Evolutionary conservation across 2,888 invertebrate genomes (phyloP), one percentile per base, ranked within the genome.

Genomic region (Drosophila anceps): DNA sequence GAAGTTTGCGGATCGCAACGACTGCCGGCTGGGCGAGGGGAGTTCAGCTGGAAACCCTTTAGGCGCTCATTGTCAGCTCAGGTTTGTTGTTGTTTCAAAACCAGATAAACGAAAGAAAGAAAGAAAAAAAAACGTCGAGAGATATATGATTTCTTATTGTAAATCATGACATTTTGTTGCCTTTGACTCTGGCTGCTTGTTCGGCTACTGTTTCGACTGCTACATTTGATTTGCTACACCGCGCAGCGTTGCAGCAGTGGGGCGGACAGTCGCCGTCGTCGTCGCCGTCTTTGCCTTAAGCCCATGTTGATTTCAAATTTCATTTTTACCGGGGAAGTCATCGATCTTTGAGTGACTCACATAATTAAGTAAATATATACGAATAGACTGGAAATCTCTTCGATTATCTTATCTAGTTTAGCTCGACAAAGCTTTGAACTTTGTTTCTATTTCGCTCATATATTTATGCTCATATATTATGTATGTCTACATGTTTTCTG

Each of bases 91-190:
- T 72, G 51, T 60, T 54, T 62, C 41, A 31, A 73, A 82, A 80
- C 66, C 81, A 84, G 75, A 88, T 84, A 85, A 24, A 44, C 13
- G 35, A 24, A 24, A 24, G 24, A 76, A 84, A 83, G 70, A 73
- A 51, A 65, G 65, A 35, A 83, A 72, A 73, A 51, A 65, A 69
- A 35, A 39, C 27, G n/a, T 37, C 24, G 6, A 54, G 81, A 85
- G 69, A 88, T 79, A 89, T 80, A 80, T 78, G 84, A 84, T 84
- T 84, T 86, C 87, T 75, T 82, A 86, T 87, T 84, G 89, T 88
- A 86, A 84, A 86, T 84, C 84, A 84, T 88, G 89, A 86, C 89
- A 88, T 84, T 84, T 81, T 81, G 79, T 81, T 88, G 73, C 76
- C 69, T 81, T 77, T 76, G 71, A 67, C 71, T 75, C 48, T 51